Evolutionary conservation across 2,888 invertebrate species (phyloP), one percentile per base, ranked within the genome.

Genomic region (Pinctada fucata): DNA sequence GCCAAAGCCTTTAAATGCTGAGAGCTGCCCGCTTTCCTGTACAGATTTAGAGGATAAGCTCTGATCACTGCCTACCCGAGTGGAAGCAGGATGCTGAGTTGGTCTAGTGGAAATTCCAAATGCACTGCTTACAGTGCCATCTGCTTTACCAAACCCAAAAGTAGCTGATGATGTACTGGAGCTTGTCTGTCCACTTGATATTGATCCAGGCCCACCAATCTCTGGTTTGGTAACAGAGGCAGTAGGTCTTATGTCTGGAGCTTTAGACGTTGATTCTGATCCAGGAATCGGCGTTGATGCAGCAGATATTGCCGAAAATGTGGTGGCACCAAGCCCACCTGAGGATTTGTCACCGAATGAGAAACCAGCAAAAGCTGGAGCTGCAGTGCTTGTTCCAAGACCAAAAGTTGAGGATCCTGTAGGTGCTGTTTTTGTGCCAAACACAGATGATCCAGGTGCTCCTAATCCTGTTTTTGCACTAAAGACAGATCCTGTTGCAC

Each of bases 401-500:
- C 72, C 70, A 73, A 72, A 48, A 6, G 70, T 31, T n/a, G 68
- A 4, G 2, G 66, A 47, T 52, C 66, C 16, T 49, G 65, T 50
- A 3, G 72, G 48, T 4, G 72, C 4, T n/a, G 73, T 3, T 64
- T 47, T 64, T n/a, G 66, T 6, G 6, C 8, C 48, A 47, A 16
- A 47, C 31, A 4, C 8, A 69, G 69, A 8, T 47, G 31, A 5
- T n/a, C 69, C 69, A 1, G 48, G 69, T 66, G 66, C 6, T n/a
- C n/a, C 10, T 66, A 45, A 45, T 67, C 45, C 66, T 13, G 65
- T 10, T 49, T 50, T 72, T 13, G 48, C 2, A n/a, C 66, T 51
- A 64, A 72, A 71, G 47, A 10, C 67, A n/a, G 67, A 64, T n/a
- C 64, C 72, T n/a, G 71, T n/a, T 45, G 75, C 48, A 48, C 13